Evolutionary conservation across 2,113 vertebrate genomes (phyloP), one percentile per base, ranked within the genome.

Genomic region (Epinephelus moara): DNA sequence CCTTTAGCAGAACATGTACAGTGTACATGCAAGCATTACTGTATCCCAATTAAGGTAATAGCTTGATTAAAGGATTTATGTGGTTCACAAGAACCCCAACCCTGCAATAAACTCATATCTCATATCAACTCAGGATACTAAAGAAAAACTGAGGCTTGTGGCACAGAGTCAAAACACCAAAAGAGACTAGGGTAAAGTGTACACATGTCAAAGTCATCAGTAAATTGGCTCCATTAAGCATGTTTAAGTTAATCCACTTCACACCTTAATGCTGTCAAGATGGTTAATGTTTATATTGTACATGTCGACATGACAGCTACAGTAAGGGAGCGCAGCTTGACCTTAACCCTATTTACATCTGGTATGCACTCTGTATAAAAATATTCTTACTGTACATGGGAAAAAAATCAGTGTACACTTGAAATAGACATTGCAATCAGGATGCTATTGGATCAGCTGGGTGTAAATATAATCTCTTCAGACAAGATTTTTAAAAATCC

Each of bases 61-160:
- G 49, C 37, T 74, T 55, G 57, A 78, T 74, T 59, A 62, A 67
- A 71, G 6, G 9, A 75, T 72, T 62, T 9, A 66, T 63, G 14
- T 66, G 70, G 33, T 80, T 81, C 15, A 64, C 40, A 21, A 55
- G 61, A 57, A 69, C 13, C 37, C 4, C 13, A 23, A 60, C 52
- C 49, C 33, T 23, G 18, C 19, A 55, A 40, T 33, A 59, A 76
- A 62, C 42, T 77, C 25, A 52, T 6, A 62, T 63, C 17, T 30
- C 30, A 30, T 30, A 30, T 30, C 30, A 67, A 45, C 2, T 27
- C 5, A 67, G 3, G 47, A 49, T 25, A 18, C 7, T 25, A 47
- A 8, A 66, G 7, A 6, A 10, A 10, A 25, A 66, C 8, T 25
- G 3, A 67, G 42, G 42, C n/a, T n/a, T 30, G 70, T 42, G 19